Evolutionary conservation across 1,140 invertebrate species (phyloP).

Genomic region (Pararge aegeria): DNA sequence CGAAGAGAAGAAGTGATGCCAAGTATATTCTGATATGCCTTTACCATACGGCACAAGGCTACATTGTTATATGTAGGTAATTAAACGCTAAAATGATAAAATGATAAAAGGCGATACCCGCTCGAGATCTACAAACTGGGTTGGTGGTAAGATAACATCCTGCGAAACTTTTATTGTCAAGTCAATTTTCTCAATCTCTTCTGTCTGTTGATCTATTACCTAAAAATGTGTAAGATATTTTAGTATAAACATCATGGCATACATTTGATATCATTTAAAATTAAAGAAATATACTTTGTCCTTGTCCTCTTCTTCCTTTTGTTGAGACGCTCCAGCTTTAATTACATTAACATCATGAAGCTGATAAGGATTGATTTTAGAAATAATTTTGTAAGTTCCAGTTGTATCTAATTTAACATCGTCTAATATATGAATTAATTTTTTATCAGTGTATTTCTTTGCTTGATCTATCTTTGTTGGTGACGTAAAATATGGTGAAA

Average conservation of each 20-base stretch:
- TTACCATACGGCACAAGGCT: no score
- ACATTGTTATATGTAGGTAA: no score
- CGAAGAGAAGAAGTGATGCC: no score
- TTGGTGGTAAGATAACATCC: constrained; percentile 46
- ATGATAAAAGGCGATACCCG: constrained; percentile 34
- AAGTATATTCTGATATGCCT: no score
- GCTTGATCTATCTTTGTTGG: background rate
- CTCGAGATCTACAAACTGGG: constrained; percentile 51
- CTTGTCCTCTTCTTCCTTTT: background rate
- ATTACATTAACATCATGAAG: constrained; percentile 31
- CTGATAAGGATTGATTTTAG: constrained; percentile 39
- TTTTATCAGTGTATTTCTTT: constrained; percentile 46
- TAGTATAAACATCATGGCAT: no score
- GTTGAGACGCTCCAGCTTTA: constrained; percentile 10
- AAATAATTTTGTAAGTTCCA: constrained; percentile 47
- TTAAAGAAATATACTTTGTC: no score
- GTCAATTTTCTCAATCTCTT: constrained; percentile 41
- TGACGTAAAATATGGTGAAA: constrained; percentile 37
- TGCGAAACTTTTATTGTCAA: constrained; percentile 27
- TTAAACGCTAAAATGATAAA: background rate
- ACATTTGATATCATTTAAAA: no score
- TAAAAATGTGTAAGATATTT: background rate
- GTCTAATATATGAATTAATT: constrained; percentile 61
- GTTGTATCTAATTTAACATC: constrained; percentile 51
- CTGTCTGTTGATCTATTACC: constrained; percentile 10